phyloP scores from a whole-genome alignment of 2,888 invertebrate genomes.

The Rhopalosiphum nymphaeae region DNA sequence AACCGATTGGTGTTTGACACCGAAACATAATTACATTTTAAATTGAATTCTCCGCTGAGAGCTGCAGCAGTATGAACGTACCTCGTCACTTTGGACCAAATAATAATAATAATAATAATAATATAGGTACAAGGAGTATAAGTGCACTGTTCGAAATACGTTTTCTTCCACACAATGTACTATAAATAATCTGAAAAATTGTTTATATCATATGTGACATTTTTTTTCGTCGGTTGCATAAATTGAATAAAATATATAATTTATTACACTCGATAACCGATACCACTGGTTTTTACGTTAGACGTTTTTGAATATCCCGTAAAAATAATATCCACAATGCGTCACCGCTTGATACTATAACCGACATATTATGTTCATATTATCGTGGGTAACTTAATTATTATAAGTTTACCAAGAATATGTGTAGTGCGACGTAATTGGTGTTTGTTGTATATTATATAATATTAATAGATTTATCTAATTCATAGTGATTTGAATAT shows the following conservation, averaged over 20 bases:
- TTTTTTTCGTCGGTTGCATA: not conserved
- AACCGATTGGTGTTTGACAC: conserved; percentile 4
- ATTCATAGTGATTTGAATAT: not conserved
- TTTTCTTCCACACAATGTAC: not conserved
- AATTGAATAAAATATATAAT: not conserved
- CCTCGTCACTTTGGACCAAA: not conserved
- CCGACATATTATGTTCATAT: not conserved
- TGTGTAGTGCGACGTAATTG: not conserved
- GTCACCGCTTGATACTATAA: not conserved
- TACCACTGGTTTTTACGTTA: not conserved
- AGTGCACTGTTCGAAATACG: not conserved
- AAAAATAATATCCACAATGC: not conserved
- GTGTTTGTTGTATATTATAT: not conserved
- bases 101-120: not conserved
- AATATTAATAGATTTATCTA: not conserved
- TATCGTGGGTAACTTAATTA: not conserved
- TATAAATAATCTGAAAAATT: not conserved
- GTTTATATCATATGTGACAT: not conserved
- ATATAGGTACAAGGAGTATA: not conserved
- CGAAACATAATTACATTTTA: conserved; percentile 1
- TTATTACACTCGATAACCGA: not conserved
- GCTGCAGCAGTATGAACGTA: not conserved
- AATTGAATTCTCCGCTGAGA: not conserved
- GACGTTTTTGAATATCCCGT: not conserved
- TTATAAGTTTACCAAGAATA: not conserved